phyloP scores from a whole-genome alignment of 2,113 vertebrate species.

The Isurus oxyrinchus region DNA sequence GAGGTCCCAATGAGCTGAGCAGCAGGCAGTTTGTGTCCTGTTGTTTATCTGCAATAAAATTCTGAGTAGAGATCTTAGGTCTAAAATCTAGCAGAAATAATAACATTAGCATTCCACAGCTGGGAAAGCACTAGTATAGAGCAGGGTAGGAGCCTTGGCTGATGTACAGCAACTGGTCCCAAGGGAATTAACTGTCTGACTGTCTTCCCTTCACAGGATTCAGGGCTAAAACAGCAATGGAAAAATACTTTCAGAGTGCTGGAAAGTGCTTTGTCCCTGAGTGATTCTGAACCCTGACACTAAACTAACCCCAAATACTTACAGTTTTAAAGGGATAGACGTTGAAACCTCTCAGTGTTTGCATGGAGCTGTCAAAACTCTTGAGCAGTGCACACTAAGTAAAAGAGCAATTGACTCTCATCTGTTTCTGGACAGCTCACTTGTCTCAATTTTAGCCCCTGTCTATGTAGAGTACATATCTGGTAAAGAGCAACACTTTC shows the following conservation, averaged over 20 bases:
- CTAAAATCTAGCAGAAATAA: not conserved
- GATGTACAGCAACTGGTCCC: not conserved
- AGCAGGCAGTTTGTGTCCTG: not conserved
- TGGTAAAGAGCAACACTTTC: not conserved
- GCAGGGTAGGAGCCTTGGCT: slow-evolving; percentile 5
- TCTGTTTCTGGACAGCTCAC: not conserved
- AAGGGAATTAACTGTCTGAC: not conserved
- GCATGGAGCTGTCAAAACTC: not conserved
- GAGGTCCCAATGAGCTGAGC: not conserved
- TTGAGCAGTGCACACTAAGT: not conserved
- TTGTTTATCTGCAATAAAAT: slow-evolving; percentile 2
- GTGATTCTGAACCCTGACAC: not conserved
- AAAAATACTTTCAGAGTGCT: not conserved
- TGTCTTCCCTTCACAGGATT: slow-evolving; percentile 4
- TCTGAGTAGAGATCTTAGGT: not conserved
- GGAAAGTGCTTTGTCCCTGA: not conserved
- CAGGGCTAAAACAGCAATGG: not conserved
- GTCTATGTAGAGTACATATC: not conserved
- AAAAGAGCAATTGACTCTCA: not conserved
- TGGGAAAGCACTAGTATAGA: not conserved
- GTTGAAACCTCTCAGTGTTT: not conserved
- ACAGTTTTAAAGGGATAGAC: not conserved
- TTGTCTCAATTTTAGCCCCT: not conserved
- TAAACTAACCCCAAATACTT: not conserved
- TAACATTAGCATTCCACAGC: slow-evolving; percentile 16